Base-by-base conservation (phyloP, 2,797 vertebrate species). In the Scleropages formosus region DNA sequence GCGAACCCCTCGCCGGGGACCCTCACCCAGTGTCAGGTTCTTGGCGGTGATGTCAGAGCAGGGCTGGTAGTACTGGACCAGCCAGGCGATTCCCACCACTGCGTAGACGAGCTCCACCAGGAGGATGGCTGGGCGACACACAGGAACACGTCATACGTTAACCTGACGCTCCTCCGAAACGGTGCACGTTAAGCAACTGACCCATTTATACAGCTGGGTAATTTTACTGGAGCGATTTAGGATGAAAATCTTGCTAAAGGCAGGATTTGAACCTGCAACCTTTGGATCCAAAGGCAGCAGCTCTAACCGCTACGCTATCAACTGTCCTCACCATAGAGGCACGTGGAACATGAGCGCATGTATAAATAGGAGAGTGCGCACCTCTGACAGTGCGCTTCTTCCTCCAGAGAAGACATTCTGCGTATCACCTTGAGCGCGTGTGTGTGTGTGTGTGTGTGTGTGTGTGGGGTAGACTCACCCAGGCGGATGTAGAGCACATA, bases 401-500 rank as follows among this genome's bases (percentile, higher is more conserved):
- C 39, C 10, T 58, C 56, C 18, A 4, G 4, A 18, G 0, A 26
- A 24, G 10, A 8, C 15, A 22, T 15, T 46, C 12, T 15, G 31
- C 18, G 18, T 66, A 20, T 16, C 20, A 70, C 31, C 20, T 53
- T 69, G 8, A 1, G 6, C 7, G 22, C 16, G 0, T 27, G 4
- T 39, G 13, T 22, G 15, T 15, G 27, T 2, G 15, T 49, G n/a
- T 64, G 39, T 51, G 7, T 12, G 11, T 18, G 16, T 4, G 53
- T 9, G 7, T 9, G 24, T 75, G 77, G n/a, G n/a, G n/a, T n/a
- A n/a, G n/a, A 85, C 94, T 94, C 91, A 99, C 97, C 96, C 78
- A 99, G 94, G 78, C 98, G 93, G 87, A 99, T 98, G 78, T 99
- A 99, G 83, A 99, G 92, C 83, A 99, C 96, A 62, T 99, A 98